Evolutionary conservation across 1,140 invertebrate genomes (phyloP).

Genomic region (Ladona fulva): DNA sequence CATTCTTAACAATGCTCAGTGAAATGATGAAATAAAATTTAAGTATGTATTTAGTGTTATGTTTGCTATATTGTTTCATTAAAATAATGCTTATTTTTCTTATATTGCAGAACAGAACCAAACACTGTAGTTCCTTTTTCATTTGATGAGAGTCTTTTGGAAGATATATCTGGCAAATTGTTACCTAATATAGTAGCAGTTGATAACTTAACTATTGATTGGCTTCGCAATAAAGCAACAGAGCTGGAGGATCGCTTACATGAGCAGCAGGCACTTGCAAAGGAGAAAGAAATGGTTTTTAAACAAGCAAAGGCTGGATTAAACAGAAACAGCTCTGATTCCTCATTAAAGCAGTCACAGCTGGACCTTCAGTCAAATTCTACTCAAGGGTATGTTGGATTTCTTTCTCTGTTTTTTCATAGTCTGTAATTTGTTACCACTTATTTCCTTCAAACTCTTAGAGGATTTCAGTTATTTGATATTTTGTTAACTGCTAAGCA

Average conservation of each 20-base stretch:
- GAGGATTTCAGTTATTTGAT: no score
- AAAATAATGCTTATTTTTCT: slow-evolving; percentile 20
- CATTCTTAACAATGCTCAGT: no score
- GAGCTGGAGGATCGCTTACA: slow-evolving; percentile 64
- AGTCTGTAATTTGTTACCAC: no score
- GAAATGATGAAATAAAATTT: no score
- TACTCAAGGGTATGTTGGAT: no score
- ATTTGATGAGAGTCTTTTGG: slow-evolving; percentile 75
- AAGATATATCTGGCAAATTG: slow-evolving; percentile 72
- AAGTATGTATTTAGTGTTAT: not conserved
- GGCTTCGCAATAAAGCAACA: slow-evolving; percentile 62
- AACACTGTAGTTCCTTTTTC: slow-evolving; percentile 63
- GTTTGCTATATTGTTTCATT: not conserved
- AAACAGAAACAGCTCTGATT: no score
- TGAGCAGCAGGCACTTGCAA: slow-evolving; percentile 38
- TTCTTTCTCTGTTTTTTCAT: no score
- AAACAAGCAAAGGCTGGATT: not conserved
- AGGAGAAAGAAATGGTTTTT: slow-evolving; percentile 33
- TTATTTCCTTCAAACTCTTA: no score
- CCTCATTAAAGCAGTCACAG: no score
- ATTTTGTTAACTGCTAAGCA: no score
- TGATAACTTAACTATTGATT: slow-evolving; percentile 83
- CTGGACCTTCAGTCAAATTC: no score
- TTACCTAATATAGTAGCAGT: slow-evolving; percentile 74
- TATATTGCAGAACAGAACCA: slow-evolving; percentile 57